Percentiles rank a stretch among this genome's conserved stretches.
Evolutionary conservation across 2,797 vertebrate species (phyloP).

Genomic region (Phataginus tricuspis): DNA sequence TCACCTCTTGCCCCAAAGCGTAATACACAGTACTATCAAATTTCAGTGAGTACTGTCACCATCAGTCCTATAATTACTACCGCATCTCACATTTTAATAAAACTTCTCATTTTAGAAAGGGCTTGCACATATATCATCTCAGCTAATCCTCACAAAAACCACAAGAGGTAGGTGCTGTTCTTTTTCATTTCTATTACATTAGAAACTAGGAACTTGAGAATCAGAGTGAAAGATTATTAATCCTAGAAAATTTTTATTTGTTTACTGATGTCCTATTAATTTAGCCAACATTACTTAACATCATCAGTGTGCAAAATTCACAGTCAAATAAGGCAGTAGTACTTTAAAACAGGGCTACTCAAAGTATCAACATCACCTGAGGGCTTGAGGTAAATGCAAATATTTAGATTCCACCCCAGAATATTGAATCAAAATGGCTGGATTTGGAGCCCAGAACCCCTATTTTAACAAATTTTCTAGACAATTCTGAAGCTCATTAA

Average conservation of each 20-base stretch:
- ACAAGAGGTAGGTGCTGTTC: background rate
- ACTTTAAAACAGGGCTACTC: background rate
- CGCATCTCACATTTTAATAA: background rate
- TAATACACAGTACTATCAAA: background rate
- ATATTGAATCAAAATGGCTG: background rate
- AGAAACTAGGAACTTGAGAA: background rate
- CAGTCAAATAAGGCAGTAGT: background rate
- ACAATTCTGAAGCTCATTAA: background rate
- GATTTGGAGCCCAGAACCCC: background rate
- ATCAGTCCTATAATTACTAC: background rate
- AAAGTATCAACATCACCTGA: background rate
- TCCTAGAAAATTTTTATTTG: background rate
- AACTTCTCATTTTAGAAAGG: conserved; percentile 2
- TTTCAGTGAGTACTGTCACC: background rate
- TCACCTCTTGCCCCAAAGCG: background rate
- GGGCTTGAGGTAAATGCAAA: background rate
- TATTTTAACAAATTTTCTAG: background rate
- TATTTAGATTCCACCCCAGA: background rate
- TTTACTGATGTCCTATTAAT: background rate
- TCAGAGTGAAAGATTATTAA: background rate
- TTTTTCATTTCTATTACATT: background rate
- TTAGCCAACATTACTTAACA: background rate
- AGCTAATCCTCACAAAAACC: background rate
- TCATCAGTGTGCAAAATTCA: background rate
- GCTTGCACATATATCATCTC: background rate